Base-by-base conservation (phyloP, 2,797 vertebrate species). In the Geotrypetes seraphini region DNA sequence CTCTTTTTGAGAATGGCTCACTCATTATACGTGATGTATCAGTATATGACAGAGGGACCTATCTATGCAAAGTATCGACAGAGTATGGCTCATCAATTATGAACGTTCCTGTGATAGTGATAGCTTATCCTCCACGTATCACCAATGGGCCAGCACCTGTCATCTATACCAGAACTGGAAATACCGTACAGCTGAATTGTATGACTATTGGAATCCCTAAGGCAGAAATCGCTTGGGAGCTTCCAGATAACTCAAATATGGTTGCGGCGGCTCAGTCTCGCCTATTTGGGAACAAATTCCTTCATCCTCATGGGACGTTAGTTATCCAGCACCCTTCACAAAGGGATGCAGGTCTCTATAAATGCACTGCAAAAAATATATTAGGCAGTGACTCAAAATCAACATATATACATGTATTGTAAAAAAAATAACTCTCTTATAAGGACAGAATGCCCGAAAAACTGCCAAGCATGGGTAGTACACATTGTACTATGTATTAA, bases 261-360 rank as follows among this genome's bases (percentile, higher is more conserved):
- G 75, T 65, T 6, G 81, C 77, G 5, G 73, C 75, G 25, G 15
- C 72, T 3, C 85, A 89, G 13, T 88, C 90, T 1, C 88, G 88
- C 1, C 63, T 91, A 3, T 86, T 84, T 19, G 91, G 89, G 18
- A 89, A 94, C 70, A 84, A 90, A 48, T 89, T 88, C 53, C 71
- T 97, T 4, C 88, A 95, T 33, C 88, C 92, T 1, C 86, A 90
- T 53, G 93, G 93, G 4, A 82, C 88, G 1, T 69, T 97, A 18
- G 75, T 90, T 37, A 83, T 98, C 42, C 92, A 95, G 60, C 89
- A 86, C 18, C 78, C 85, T 2, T 69, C 78, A 1, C 71, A 60
- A 15, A 75, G 60, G 22, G 93, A 98, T 28, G 53, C 81, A 0
- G 94, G 94, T 16, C 69, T 83, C 25, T 98, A 98, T 65, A 86